Conservation (phyloP, 2,888 invertebrate species). For the Andrena hattorfiana region DNA sequence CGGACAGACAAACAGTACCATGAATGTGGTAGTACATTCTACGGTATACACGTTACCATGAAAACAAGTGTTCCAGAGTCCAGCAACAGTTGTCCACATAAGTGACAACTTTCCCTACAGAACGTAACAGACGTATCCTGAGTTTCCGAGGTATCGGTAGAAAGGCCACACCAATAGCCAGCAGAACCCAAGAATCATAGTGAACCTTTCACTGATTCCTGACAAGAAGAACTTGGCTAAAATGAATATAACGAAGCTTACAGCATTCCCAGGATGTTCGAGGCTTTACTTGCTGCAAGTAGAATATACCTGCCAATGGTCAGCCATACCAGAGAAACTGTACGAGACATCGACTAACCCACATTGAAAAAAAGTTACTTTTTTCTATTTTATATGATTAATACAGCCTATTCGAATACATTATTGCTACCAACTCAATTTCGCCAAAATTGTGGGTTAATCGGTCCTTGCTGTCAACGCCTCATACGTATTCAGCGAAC, state of each 20-base stretch:
- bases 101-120: not conserved
- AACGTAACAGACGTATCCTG: too few species aligned
- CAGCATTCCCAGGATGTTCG: too few species aligned
- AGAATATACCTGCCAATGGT: not conserved
- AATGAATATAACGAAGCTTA: too few species aligned
- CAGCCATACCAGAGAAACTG: not conserved
- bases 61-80: not conserved
- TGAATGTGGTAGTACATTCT: not conserved
- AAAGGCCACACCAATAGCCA: not conserved
- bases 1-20: too few species aligned
- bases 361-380: not conserved
- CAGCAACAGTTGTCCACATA: not conserved
- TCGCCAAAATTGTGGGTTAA: too few species aligned
- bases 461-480: too few species aligned
- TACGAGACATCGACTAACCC: not conserved
- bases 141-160: not conserved
- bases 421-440: not conserved
- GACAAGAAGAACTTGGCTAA: too few species aligned
- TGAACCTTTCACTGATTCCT: too few species aligned
- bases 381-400: not conserved
- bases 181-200: not conserved
- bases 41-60: not conserved
- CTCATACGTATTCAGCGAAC: not conserved
- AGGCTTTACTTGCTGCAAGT: not conserved
- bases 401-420: not conserved